Percentiles rank a stretch among this genome's conserved stretches.
Conservation (phyloP, 2,113 vertebrate species). For the Carassius carassius region DNA sequence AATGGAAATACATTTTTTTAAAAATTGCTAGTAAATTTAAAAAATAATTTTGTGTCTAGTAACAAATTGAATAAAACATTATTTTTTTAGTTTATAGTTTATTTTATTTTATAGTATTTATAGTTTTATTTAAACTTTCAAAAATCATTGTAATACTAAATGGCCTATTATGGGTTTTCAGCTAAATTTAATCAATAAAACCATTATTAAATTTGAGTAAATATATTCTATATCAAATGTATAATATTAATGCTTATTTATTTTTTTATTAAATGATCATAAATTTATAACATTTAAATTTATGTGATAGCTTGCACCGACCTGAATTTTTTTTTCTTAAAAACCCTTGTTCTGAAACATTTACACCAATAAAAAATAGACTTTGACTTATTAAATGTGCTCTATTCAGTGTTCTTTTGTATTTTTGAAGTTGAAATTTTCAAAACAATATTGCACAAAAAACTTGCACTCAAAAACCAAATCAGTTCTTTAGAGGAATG, state of each 20-base stretch:
- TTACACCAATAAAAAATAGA: background rate
- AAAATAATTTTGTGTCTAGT: too few species aligned
- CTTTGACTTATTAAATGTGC: background rate
- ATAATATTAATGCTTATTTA: background rate
- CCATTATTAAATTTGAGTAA: background rate
- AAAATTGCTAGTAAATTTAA: background rate
- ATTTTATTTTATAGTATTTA: too few species aligned
- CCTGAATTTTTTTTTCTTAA: background rate
- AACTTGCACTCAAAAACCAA: background rate
- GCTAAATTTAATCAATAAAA: too few species aligned
- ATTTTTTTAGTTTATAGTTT: too few species aligned
- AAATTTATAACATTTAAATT: background rate
- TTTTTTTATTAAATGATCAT: background rate
- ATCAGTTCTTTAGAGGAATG: constrained; percentile 2
- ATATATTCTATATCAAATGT: background rate
- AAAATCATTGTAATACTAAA: background rate
- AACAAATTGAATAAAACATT: too few species aligned
- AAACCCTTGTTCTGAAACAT: background rate
- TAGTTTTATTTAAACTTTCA: too few species aligned
- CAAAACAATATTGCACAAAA: background rate
- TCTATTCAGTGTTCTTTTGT: background rate
- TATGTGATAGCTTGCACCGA: background rate
- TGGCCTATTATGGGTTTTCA: background rate
- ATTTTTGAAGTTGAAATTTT: background rate
- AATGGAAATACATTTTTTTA: too few species aligned